Percentiles rank a stretch among this genome's conserved stretches.
These are phyloP conservation scores for Eurytemora carolleeae DNA, from an alignment of 1,140 invertebrate genomes.

Conservation along the genomic window DNA sequence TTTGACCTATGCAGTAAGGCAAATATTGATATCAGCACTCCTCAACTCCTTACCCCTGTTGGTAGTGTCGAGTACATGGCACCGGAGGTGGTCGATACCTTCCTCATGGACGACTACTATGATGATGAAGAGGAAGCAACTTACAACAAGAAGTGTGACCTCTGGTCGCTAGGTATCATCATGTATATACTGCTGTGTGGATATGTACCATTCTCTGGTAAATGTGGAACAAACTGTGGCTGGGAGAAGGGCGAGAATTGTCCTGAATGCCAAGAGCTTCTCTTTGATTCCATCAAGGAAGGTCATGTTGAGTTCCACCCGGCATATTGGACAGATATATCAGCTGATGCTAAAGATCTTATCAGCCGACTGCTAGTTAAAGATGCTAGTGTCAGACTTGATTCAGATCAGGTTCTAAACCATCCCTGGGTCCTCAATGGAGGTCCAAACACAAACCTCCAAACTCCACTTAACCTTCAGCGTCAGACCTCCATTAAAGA, in stretches of 20 bases:
- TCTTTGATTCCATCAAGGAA: slow-evolving; percentile 18
- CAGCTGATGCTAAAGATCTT: slow-evolving; percentile 60
- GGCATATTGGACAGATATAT: slow-evolving; percentile 69
- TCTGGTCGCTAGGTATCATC: slow-evolving; percentile 39
- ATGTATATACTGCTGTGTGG: slow-evolving; percentile 40
- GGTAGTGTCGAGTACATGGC: slow-evolving; percentile 41
- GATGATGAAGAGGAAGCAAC: slow-evolving; percentile 26
- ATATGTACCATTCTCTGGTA: slow-evolving; percentile 35
- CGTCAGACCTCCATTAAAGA: slow-evolving; percentile 33
- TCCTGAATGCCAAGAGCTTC: slow-evolving; percentile 19
- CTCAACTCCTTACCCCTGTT: slow-evolving; percentile 9
- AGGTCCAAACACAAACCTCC: slow-evolving; percentile 31
- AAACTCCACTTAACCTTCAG: slow-evolving; percentile 26
- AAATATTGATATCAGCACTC: slow-evolving; percentile 22
- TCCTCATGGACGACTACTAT: slow-evolving; percentile 26
- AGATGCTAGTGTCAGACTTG: slow-evolving; percentile 62
- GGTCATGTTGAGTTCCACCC: slow-evolving; percentile 34
- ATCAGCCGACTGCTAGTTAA: slow-evolving; percentile 75
- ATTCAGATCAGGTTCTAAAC: slow-evolving; percentile 72
- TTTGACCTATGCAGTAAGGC: slow-evolving; percentile 37
- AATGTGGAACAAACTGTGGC: slow-evolving; percentile 30
- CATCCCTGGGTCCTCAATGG: slow-evolving; percentile 59
- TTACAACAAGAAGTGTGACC: slow-evolving; percentile 40
- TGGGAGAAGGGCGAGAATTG: slow-evolving; percentile 34
- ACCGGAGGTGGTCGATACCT: slow-evolving; percentile 40